phyloP scores from a whole-genome alignment of 2,797 vertebrate genomes.

The Typhlichthys eigenmanni region DNA sequence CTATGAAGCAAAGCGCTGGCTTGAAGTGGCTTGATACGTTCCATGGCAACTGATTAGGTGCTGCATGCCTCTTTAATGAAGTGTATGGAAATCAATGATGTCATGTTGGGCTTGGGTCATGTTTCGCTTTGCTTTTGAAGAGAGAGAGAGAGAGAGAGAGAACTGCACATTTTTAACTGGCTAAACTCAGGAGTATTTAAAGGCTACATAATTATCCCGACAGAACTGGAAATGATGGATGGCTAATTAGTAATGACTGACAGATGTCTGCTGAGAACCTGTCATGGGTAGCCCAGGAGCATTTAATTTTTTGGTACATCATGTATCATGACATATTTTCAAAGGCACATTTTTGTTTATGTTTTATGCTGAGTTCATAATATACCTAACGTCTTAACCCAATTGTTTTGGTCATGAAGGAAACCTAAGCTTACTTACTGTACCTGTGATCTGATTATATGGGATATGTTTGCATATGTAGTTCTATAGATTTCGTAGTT shows the following conservation, averaged over 20 bases:
- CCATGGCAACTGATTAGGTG: conserved; percentile 47
- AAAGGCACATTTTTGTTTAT: no score
- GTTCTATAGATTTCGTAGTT: no score
- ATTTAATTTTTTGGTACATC: conserved; percentile 22
- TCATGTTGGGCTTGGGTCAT: conserved; percentile 28
- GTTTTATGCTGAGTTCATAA: no score
- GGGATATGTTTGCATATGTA: no score
- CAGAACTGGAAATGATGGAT: conserved; percentile 25
- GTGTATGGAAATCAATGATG: conserved; percentile 12
- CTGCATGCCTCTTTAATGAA: conserved; percentile 38
- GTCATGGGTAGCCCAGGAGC: conserved; percentile 32
- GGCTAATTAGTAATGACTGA: conserved; percentile 41
- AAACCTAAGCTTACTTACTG: no score
- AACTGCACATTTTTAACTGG: conserved; percentile 29
- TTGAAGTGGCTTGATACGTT: conserved; percentile 2
- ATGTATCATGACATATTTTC: conserved; percentile 1
- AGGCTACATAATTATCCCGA: conserved; percentile 6
- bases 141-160: conserved; percentile 9
- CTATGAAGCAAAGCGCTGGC: conserved; percentile 16
- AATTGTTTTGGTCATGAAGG: no score
- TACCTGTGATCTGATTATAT: no score
- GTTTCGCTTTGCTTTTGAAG: conserved; percentile 43
- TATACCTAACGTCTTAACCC: no score
- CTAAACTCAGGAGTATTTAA: conserved; percentile 13
- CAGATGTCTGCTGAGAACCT: conserved; percentile 25